Base-by-base conservation (phyloP, 2,113 vertebrate species). In the Coturnix japonica region DNA sequence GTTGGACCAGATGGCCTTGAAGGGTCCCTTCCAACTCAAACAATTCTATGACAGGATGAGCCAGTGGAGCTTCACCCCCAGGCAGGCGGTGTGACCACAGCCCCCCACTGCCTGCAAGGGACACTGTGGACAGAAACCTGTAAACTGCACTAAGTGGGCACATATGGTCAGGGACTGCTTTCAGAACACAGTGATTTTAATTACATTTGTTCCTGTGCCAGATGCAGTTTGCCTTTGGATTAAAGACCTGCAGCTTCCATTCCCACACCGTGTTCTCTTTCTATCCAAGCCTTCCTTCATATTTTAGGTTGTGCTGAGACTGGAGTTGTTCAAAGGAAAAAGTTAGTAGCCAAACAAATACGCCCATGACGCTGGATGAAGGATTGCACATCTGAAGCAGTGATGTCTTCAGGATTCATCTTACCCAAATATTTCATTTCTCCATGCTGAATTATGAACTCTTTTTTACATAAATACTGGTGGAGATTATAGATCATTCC, bases 391-490 rank as follows among this genome's bases (percentile, higher is more conserved):
- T 84, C 44, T 60, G 81, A 86, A 93, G 69, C 73, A 93, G 65
- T 67, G 77, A 83, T 54, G 81, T 64, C 89, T 73, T 77, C 87
- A 80, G 61, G 63, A 95, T 94, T 94, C 92, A 89, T 94, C 81
- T 83, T 70, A 54, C 63, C 80, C 83, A 92, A 94, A 91, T 81
- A 94, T 93, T 95, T 94, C 44, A 95, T 90, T 92, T 88, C 85
- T 92, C 76, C 69, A 41, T 53, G 87, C 90, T 96, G 89, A 95
- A 76, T 95, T 73, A 96, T 84, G 85, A 95, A 66, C 16, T 39
- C 75, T 51, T 88, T 93, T 91, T 89, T 85, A 96, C 81, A 80
- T 72, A 93, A 91, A 79, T 83, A 85, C 81, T 63, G 60, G 30
- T 60, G 39, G 71, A 85, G 60, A 67, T 95, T 85, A 92, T 96